These are phyloP conservation scores for Piaya cayana DNA, from an alignment of 2,113 vertebrate species.

Conservation along the genomic window DNA sequence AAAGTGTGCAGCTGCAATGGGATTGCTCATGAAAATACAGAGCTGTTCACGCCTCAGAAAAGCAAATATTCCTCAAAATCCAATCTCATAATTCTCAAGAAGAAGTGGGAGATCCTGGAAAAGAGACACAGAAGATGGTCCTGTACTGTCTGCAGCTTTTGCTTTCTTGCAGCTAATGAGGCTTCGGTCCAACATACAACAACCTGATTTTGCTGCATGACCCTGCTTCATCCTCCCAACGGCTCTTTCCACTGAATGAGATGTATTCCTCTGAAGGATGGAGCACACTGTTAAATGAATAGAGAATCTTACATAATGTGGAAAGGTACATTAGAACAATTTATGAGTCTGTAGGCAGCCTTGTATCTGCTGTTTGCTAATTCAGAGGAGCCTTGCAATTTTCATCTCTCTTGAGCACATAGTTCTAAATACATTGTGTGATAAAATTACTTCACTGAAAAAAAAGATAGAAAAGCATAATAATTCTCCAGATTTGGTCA, in stretches of 20 bases:
- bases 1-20: fast-evolving
- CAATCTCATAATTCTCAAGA: background rate
- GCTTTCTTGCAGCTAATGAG: background rate
- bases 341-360: background rate
- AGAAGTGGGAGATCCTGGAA: background rate
- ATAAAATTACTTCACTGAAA: background rate
- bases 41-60: background rate
- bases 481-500: background rate
- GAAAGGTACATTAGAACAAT: background rate
- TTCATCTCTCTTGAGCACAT: background rate
- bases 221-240: background rate
- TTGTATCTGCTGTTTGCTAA: background rate
- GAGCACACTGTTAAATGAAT: background rate
- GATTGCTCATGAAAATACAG: background rate
- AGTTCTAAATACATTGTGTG: background rate
- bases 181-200: fast-evolving
- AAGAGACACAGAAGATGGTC: background rate
- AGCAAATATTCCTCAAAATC: background rate
- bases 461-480: background rate
- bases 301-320: background rate
- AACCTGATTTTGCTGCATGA: background rate
- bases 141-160: background rate
- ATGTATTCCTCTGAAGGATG: background rate
- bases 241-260: background rate
- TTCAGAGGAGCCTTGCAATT: background rate